Evolutionary conservation across 2,113 vertebrate species (phyloP).

Genomic region (Brachyhypopomus gauderio): DNA sequence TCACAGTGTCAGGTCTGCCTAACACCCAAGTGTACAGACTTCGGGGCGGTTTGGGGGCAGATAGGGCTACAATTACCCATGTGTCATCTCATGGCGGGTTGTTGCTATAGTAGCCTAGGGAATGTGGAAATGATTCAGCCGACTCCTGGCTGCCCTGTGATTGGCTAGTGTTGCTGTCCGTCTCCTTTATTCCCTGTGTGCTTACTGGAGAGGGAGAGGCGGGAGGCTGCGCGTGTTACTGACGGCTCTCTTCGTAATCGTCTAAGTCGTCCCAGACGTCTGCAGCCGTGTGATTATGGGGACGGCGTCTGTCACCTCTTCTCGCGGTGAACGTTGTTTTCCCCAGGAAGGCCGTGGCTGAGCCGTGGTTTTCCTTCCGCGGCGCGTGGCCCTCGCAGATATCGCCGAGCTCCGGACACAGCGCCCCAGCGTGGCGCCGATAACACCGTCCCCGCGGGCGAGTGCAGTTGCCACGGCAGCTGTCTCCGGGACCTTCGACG

Average conservation of each 20-base stretch:
- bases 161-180: conserved; percentile 2
- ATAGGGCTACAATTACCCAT: conserved; percentile 29
- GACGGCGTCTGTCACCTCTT: conserved; percentile 48
- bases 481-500: conserved; percentile 58
- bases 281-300: conserved; percentile 47
- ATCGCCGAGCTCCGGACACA: conserved; percentile 2
- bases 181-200: conserved; percentile 30
- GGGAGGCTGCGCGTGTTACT: conserved; percentile 48
- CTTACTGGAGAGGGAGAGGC: conserved; percentile 31
- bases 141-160: conserved; percentile 8
- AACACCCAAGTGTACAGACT: not conserved
- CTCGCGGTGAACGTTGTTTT: conserved; percentile 14
- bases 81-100: conserved; percentile 40
- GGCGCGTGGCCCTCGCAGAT: conserved; percentile 39
- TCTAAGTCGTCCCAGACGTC: conserved; percentile 48
- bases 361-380: conserved; percentile 44
- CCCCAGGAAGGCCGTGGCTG: conserved; percentile 15
- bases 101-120: conserved; percentile 24
- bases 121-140: conserved; percentile 37
- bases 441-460: conserved; percentile 1
- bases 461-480: conserved; percentile 68
- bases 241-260: conserved; percentile 36
- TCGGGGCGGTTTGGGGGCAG: not conserved
- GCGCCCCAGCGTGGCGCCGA: conserved; percentile 1
- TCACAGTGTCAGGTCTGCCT: conserved; percentile 9